A percentile compares a stretch with the other conserved stretches of the same genome.
These are phyloP conservation scores for Podilymbus podiceps DNA, from an alignment of 2,113 vertebrate species.

Conservation along the genomic window DNA sequence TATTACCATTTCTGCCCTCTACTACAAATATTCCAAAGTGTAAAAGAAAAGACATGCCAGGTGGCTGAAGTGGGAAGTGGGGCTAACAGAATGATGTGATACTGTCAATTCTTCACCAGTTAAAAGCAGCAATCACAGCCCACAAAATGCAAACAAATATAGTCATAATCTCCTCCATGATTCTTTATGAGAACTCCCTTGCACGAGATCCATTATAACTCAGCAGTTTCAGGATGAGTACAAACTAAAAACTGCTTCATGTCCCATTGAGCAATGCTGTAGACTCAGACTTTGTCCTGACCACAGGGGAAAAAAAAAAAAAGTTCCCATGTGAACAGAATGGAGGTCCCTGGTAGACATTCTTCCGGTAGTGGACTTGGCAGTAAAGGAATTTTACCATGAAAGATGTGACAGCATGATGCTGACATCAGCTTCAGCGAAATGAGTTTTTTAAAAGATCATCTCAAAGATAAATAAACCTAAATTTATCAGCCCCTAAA, in stretches of 20 bases:
- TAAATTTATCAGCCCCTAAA: background rate
- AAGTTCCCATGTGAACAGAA: background rate
- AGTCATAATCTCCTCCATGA: background rate
- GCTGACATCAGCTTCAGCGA: background rate
- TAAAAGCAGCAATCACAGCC: conserved; percentile 1
- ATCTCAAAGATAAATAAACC: background rate
- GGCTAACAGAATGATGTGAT: background rate
- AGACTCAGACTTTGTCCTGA: background rate
- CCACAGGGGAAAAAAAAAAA: background rate
- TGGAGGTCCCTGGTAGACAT: background rate
- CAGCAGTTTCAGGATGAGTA: background rate
- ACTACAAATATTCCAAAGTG: conserved; percentile 10
- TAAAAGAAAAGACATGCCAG: conserved; percentile 28
- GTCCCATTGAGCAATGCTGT: background rate
- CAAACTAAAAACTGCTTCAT: background rate
- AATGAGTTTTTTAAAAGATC: background rate
- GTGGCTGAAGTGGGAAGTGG: conserved; percentile 59
- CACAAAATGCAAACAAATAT: background rate
- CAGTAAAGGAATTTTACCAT: background rate
- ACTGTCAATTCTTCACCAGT: conserved; percentile 26
- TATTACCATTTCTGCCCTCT: background rate
- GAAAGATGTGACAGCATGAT: background rate
- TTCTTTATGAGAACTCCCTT: background rate
- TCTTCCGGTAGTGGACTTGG: background rate
- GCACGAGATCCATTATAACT: background rate